A percentile compares a stretch with the other conserved stretches of the same genome.
phyloP scores from a whole-genome alignment of 2,888 invertebrate species.

The Epinotia nisella region DNA sequence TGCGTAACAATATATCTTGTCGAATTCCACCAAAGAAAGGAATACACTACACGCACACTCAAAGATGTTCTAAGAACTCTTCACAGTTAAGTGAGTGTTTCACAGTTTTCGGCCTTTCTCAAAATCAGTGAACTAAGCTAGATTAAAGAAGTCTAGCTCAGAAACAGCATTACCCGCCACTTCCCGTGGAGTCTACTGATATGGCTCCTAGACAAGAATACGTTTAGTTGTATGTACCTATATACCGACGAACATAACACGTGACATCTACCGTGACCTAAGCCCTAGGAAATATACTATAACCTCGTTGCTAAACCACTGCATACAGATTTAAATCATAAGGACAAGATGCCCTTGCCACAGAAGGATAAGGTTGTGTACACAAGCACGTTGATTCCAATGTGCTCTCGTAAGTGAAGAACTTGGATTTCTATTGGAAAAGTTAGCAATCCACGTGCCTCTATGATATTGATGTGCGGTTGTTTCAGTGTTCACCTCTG shows the following conservation, averaged over 20 bases:
- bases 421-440: constrained; percentile 20
- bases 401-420: constrained; percentile 5
- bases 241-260: background rate
- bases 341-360: constrained; percentile 5
- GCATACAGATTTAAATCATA: constrained; percentile 2
- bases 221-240: background rate
- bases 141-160: background rate
- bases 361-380: constrained; percentile 22
- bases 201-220: background rate
- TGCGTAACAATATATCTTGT: background rate
- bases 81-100: background rate
- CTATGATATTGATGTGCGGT: background rate
- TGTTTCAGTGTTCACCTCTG: too few relatives aligned
- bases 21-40: too few relatives aligned
- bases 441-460: constrained; percentile 23
- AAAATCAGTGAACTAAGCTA: background rate
- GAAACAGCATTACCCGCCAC: background rate
- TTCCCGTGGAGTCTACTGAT: background rate
- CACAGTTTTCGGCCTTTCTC: background rate
- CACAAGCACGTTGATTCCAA: background rate
- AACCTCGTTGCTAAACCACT: background rate
- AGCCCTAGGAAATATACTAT: background rate
- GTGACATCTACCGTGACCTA: background rate
- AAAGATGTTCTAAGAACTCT: background rate
- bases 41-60: too few relatives aligned